Percentiles rank a stretch among this genome's conserved stretches.
Conservation (phyloP, 92 coral and sea anemone genomes). For the Diadumene lineata region DNA sequence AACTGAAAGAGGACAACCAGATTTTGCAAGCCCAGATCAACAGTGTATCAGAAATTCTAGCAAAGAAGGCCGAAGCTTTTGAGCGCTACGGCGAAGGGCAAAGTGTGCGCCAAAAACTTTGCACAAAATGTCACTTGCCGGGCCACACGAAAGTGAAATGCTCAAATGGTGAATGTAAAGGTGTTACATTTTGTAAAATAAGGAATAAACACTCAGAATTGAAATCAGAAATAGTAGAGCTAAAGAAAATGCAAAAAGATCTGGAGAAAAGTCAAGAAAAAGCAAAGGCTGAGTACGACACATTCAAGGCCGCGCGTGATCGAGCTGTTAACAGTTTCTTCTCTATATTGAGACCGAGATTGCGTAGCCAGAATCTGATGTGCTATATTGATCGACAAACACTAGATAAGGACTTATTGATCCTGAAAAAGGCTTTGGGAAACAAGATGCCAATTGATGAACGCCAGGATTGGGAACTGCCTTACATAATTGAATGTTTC, state of each 20-base stretch:
- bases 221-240: conserved; percentile 30
- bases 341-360: too few relatives aligned
- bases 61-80: conserved; percentile 2
- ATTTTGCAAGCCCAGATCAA: conserved; percentile 20
- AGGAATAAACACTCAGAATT: conserved; percentile 40
- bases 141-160: conserved; percentile 40
- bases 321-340: too few relatives aligned
- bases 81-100: conserved; percentile 16
- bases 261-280: conserved; percentile 41
- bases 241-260: conserved; percentile 26
- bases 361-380: too few relatives aligned
- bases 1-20: conserved; percentile 29
- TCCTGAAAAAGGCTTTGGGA: too few relatives aligned
- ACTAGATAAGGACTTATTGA: too few relatives aligned
- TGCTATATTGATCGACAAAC: too few relatives aligned
- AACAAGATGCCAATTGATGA: too few relatives aligned
- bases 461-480: too few relatives aligned
- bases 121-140: conserved; percentile 29
- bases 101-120: conserved; percentile 26
- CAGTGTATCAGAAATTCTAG: conserved; percentile 16
- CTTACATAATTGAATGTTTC: too few relatives aligned
- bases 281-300: conserved; percentile 36
- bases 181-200: conserved; percentile 9
- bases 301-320: conserved; percentile 37
- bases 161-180: conserved; percentile 25